These are phyloP conservation scores for Actenoides lindsayi DNA, from an alignment of 2,113 vertebrate species.

Conservation along the genomic window DNA sequence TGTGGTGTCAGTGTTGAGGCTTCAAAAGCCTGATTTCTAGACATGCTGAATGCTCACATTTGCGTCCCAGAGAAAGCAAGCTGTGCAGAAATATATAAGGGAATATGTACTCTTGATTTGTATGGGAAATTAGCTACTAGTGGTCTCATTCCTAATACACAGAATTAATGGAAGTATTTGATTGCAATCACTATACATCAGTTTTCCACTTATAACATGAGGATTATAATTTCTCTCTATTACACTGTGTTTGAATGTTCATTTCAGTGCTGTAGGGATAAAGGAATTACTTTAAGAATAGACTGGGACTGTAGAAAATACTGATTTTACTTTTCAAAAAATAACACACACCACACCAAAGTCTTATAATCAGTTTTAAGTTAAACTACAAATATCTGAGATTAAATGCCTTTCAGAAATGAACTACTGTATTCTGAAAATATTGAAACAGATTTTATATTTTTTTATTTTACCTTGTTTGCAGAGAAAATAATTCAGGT, in stretches of 20 bases:
- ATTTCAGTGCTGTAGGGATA: background rate
- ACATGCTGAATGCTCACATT: background rate
- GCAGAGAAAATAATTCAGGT: background rate
- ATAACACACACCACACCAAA: rapidly evolving
- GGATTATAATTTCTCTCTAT: background rate
- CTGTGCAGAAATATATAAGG: background rate
- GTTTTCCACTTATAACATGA: background rate
- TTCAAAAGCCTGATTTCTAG: background rate
- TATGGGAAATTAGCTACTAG: background rate
- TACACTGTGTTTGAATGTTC: background rate
- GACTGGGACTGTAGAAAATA: background rate
- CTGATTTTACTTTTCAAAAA: background rate
- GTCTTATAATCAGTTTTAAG: background rate
- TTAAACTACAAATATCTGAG: background rate
- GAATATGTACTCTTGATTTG: background rate
- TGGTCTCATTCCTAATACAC: background rate
- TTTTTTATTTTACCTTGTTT: background rate
- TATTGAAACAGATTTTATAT: background rate
- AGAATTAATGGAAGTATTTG: background rate
- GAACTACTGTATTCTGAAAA: background rate
- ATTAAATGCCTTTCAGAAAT: background rate
- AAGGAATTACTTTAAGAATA: background rate
- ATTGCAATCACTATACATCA: background rate
- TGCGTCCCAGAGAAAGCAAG: background rate
- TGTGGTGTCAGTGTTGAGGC: background rate